A percentile compares a stretch with the other conserved stretches of the same genome.
Evolutionary conservation across 1,140 invertebrate genomes (phyloP).

Genomic region (Galleria mellonella): DNA sequence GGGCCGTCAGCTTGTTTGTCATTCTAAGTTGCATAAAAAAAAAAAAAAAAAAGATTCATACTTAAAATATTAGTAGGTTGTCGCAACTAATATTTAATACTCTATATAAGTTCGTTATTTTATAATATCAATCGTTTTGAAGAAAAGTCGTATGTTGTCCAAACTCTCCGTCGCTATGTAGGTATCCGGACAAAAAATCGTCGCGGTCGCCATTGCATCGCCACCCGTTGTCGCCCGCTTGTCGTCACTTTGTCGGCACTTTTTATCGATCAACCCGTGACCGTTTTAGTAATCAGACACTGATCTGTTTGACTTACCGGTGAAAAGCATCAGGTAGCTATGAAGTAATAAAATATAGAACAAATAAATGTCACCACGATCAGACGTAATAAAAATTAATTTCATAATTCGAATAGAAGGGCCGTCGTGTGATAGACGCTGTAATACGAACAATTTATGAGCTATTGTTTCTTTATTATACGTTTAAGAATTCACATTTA

Average conservation of each 20-base stretch:
- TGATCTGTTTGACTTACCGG: constrained; percentile 34
- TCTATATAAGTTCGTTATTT: no score
- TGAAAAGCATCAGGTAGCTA: constrained; percentile 45
- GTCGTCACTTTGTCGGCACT: constrained; percentile 53
- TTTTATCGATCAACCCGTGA: constrained; percentile 52
- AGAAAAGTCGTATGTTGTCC: no score
- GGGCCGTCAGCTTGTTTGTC: no score
- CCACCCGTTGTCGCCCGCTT: constrained; percentile 16
- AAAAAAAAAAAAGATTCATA: no score
- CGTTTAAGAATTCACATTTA: no score
- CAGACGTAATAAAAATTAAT: constrained; percentile 8
- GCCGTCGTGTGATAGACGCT: no score
- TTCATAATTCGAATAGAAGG: constrained; percentile 10
- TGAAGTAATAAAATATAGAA: constrained; percentile 47
- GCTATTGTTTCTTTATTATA: no score
- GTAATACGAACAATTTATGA: no score
- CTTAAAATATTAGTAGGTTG: no score
- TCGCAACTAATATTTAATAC: no score
- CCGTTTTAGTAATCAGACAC: constrained; percentile 61
- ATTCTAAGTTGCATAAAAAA: no score
- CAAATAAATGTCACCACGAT: constrained; percentile 4
- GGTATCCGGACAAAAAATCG: constrained; percentile 31
- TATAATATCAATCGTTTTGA: no score
- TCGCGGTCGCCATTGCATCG: constrained; percentile 26
- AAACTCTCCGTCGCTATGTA: constrained; percentile 6